A percentile compares a stretch with the other conserved stretches of the same genome.
phyloP scores from a whole-genome alignment of 37 sponge, comb jelly and placozoan species.

The Crambe crambe region DNA sequence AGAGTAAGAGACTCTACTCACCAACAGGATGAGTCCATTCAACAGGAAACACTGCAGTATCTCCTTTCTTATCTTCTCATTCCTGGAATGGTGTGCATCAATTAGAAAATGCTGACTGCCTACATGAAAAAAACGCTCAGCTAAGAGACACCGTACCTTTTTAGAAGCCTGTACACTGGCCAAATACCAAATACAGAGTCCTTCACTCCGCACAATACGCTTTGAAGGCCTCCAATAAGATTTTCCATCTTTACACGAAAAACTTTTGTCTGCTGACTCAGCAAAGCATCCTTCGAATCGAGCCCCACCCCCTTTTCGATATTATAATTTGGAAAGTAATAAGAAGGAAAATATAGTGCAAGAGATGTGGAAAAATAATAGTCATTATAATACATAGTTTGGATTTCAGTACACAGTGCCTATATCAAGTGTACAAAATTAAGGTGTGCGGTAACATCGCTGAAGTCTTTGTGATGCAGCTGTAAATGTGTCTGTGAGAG shows the following conservation, averaged over 20 bases:
- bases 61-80: conserved; percentile 60
- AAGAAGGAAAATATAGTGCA: too few relatives aligned
- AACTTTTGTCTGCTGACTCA: background rate
- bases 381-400: background rate
- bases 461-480: conserved; percentile 28
- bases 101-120: conserved; percentile 1
- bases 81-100: conserved; percentile 31
- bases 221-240: background rate
- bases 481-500: conserved; percentile 24
- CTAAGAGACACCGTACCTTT: conserved; percentile 8
- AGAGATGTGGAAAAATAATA: background rate
- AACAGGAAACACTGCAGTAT: conserved; percentile 68
- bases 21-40: conserved; percentile 71
- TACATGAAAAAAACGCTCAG: too few relatives aligned
- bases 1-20: conserved; percentile 30
- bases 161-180: conserved; percentile 23
- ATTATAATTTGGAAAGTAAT: too few relatives aligned
- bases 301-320: too few relatives aligned
- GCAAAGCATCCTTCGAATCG: too few relatives aligned
- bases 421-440: too few relatives aligned
- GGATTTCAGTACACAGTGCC: too few relatives aligned
- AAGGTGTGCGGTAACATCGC: conserved; percentile 60
- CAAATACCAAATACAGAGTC: conserved; percentile 41
- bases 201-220: conserved; percentile 24
- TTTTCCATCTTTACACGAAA: background rate